These are phyloP conservation scores for Frankliniella intonsa DNA, from an alignment of 2,888 invertebrate genomes.

Conservation along the genomic window DNA sequence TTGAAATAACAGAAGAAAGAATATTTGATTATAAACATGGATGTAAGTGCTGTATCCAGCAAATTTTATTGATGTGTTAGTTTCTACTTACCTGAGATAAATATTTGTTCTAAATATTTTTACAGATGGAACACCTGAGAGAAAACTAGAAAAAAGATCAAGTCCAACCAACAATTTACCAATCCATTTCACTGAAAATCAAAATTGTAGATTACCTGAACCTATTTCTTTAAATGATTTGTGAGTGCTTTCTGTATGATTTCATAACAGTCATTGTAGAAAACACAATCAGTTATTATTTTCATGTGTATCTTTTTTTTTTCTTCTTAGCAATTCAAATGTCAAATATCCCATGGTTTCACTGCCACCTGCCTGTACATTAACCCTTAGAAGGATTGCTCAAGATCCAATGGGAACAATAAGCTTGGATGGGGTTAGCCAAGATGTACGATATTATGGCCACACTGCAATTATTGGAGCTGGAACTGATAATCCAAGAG, in stretches of 20 bases:
- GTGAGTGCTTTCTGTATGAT: no score
- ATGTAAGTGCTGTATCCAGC: background rate
- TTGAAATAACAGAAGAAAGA: slow-evolving; percentile 31
- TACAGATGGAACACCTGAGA: background rate
- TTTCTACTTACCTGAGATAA: background rate
- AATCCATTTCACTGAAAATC: no score
- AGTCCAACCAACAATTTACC: no score
- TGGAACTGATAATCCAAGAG: slow-evolving; percentile 79
- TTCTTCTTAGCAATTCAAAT: slow-evolving; percentile 17
- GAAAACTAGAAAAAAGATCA: no score
- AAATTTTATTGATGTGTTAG: background rate
- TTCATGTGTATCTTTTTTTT: no score
- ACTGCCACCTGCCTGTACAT: slow-evolving; percentile 47
- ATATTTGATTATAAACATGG: slow-evolving; percentile 32
- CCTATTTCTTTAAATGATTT: no score
- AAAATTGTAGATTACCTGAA: no score
- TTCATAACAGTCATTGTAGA: background rate
- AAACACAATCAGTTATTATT: background rate
- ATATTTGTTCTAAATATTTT: background rate
- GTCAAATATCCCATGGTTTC: slow-evolving; percentile 39
- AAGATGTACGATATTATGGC: slow-evolving; percentile 82
- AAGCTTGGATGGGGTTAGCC: slow-evolving; percentile 71
- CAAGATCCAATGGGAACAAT: slow-evolving; percentile 72
- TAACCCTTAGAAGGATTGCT: slow-evolving; percentile 53
- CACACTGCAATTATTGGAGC: slow-evolving; percentile 79